These are phyloP conservation scores for Apostichopus leukothele DNA, from an alignment of 53 echinoderm and acorn worm species.

Conservation along the genomic window DNA sequence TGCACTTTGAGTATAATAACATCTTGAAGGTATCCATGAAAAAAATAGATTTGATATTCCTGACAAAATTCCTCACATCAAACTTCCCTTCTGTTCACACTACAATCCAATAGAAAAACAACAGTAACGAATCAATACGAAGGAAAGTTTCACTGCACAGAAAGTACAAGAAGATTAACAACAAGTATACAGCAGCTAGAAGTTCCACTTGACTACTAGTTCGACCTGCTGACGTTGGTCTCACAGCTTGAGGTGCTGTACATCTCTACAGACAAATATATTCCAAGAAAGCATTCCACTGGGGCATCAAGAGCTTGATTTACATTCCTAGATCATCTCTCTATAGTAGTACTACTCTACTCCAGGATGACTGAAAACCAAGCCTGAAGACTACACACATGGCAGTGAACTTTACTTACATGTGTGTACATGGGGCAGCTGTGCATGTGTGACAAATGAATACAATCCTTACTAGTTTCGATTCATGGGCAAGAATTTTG, in stretches of 20 bases:
- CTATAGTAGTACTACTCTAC: neutral
- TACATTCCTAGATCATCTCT: slow-evolving; percentile 1
- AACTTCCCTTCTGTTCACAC: too few relatives aligned
- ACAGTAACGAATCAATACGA: too few relatives aligned
- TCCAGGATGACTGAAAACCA: neutral
- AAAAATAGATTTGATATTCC: too few relatives aligned
- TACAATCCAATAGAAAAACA: too few relatives aligned
- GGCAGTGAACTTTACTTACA: neutral
- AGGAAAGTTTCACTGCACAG: too few relatives aligned
- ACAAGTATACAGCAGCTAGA: too few relatives aligned
- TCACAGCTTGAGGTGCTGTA: neutral
- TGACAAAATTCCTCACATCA: too few relatives aligned
- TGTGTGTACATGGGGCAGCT: too few relatives aligned
- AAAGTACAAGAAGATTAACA: too few relatives aligned
- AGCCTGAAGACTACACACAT: neutral
- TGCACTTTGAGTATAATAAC: too few relatives aligned
- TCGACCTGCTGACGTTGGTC: neutral
- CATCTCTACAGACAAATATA: slow-evolving; percentile 10
- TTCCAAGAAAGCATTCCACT: slow-evolving; percentile 29
- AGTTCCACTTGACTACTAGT: neutral
- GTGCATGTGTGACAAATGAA: neutral
- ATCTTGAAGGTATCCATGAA: too few relatives aligned
- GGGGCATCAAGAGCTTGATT: neutral
- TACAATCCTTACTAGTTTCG: neutral
- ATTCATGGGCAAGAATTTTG: neutral